Conservation (phyloP, 2,797 vertebrate species). For the Cyclopterus lumpus region DNA sequence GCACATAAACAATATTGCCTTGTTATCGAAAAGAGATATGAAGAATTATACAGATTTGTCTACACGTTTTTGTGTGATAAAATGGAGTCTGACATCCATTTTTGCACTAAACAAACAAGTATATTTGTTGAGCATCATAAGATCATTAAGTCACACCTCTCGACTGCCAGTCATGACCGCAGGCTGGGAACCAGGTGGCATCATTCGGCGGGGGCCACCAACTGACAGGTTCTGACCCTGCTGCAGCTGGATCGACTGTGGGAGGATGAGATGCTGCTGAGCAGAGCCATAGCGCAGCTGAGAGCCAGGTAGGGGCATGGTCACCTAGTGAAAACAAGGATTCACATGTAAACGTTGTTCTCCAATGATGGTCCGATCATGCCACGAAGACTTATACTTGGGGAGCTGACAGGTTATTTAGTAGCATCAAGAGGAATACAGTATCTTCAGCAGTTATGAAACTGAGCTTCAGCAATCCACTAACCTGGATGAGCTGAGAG, state of each 20-base stretch:
- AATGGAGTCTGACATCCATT: not conserved
- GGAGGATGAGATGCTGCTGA: conserved; percentile 96
- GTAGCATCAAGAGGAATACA: not conserved
- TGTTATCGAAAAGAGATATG: not conserved
- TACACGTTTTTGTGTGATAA: not conserved
- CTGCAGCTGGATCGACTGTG: conserved; percentile 97
- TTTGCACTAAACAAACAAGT: not conserved
- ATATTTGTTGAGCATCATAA: not conserved
- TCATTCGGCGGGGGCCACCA: conserved; percentile 91
- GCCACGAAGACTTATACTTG: not conserved
- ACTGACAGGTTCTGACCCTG: conserved; percentile 96
- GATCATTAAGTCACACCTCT: conserved; percentile 85
- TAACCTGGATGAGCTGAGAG: conserved; percentile 97
- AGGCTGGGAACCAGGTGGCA: conserved; percentile 93
- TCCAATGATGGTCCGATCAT: not conserved
- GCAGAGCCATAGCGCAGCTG: conserved; percentile 97
- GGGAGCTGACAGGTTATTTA: not conserved
- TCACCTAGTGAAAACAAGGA: conserved; percentile 82
- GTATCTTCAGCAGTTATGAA: not conserved
- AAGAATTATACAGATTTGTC: not conserved
- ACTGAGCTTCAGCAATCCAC: not conserved
- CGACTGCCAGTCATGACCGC: conserved; percentile 89
- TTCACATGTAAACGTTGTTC: not conserved
- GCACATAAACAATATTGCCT: not conserved
- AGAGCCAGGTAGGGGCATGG: conserved; percentile 96